Evolutionary conservation across 2,888 invertebrate genomes (phyloP), one percentile per base, ranked within the genome.

Genomic region (Sthenelais limicola): DNA sequence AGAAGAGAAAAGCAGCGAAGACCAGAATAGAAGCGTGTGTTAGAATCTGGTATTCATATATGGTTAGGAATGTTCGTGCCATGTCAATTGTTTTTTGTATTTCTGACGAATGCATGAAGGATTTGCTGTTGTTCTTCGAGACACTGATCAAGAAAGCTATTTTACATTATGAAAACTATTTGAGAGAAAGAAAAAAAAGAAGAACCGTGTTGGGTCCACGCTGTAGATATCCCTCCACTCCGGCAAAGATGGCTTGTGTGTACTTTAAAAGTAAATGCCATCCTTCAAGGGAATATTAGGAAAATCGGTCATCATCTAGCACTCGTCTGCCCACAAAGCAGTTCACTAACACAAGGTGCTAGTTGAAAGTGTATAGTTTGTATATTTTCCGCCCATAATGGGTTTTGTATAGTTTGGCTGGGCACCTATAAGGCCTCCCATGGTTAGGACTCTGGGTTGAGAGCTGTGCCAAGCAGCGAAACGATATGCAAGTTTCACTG

Each of bases 401-500:
- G 62, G 62, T 62, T 62, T 43, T 62, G 62, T 62, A 62, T 62
- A 62, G 62, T 62, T 62, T 62, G 62, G 62, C 62, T 62, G 21
- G 62, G 62, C 62, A 62, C 38, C 12, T 21, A 62, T 15, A 62
- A 26, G 62, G 62, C 62, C 62, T 62, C 62, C 62, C 62, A 62
- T 62, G 21, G 24, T 35, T 35, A 62, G 38, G 35, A 21, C 32
- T 21, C n/a, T 62, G 62, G 62, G 62, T n/a, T 62, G 62, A 62
- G 26, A 62, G 62, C 62, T 62, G 62, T 62, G 35, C 38, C 62
- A 62, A n/a, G 62, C 9, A 62, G 62, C 62, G 62, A 62, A 62
- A 62, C 62, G 35, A 24, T 62, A 38, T 62, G 62, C 35, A 62
- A 62, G 24, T 62, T 38, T 38, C 12, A n/a, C n/a, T n/a, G n/a